Conservation (phyloP, 2,113 vertebrate genomes). For the Ancistrus triradiatus region DNA sequence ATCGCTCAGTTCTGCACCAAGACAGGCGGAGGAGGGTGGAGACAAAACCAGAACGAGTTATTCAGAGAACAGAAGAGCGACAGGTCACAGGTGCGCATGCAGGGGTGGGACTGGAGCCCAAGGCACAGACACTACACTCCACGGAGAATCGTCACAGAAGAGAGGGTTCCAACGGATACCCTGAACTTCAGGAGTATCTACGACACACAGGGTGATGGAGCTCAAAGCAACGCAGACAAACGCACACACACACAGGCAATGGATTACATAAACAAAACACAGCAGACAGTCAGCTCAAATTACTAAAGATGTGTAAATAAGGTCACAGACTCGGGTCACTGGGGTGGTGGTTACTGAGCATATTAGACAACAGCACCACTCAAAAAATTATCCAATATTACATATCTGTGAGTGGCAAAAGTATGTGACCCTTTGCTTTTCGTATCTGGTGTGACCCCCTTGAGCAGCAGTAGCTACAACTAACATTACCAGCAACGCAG, state of each 20-base stretch:
- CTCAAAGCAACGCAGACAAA: constrained; percentile 3
- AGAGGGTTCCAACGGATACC: constrained; percentile 63
- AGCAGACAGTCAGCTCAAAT: too few relatives aligned
- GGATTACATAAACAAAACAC: too few relatives aligned
- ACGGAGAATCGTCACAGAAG: constrained; percentile 53
- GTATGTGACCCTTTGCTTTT: too few relatives aligned
- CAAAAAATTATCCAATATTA: too few relatives aligned
- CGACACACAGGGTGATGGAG: constrained; percentile 46
- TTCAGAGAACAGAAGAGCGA: constrained; percentile 4
- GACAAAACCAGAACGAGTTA: constrained; percentile 9
- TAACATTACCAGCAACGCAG: too few relatives aligned
- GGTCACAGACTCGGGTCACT: too few relatives aligned
- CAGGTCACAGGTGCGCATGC: constrained; percentile 43
- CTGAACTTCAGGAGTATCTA: constrained; percentile 57
- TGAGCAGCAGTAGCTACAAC: too few relatives aligned
- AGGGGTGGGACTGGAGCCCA: constrained; percentile 50
- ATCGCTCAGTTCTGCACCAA: constrained; percentile 67
- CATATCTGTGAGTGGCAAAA: too few relatives aligned
- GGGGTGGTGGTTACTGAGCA: too few relatives aligned
- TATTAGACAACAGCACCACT: too few relatives aligned
- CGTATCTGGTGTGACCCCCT: too few relatives aligned
- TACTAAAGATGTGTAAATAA: too few relatives aligned
- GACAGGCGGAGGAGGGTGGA: not conserved
- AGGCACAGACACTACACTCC: constrained; percentile 53
- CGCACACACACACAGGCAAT: not conserved